These are phyloP conservation scores for Amaurobius ferox DNA, from an alignment of 2,888 invertebrate species.

Conservation along the genomic window DNA sequence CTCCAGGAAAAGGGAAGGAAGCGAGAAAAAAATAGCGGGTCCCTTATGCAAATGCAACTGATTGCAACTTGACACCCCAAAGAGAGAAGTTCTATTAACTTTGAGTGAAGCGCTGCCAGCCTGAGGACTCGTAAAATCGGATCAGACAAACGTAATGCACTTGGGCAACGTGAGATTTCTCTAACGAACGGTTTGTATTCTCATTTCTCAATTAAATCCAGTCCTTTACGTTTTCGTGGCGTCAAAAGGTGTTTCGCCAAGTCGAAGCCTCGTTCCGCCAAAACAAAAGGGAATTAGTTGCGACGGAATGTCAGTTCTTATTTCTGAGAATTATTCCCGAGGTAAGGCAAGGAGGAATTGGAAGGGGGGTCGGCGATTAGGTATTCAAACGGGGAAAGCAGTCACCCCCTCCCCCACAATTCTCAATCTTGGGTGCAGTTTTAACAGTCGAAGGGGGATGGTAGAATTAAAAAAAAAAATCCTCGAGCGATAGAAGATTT, in stretches of 20 bases:
- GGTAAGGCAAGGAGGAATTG: constrained; percentile 28
- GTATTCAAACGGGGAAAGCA: constrained; percentile 50
- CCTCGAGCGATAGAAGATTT: constrained; percentile 18
- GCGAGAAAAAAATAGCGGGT: constrained; percentile 8
- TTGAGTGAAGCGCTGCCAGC: constrained; percentile 49
- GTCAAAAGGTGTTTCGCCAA: constrained; percentile 49
- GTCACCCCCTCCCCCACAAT: constrained; percentile 6
- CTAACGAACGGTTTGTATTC: constrained; percentile 63
- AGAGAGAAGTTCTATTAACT: constrained; percentile 65
- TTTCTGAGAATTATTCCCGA: constrained; percentile 55
- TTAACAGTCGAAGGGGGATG: constrained; percentile 11
- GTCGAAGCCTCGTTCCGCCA: constrained; percentile 28
- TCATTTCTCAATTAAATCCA: constrained; percentile 70
- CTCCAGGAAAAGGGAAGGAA: constrained; percentile 16
- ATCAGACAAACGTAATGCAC: constrained; percentile 67
- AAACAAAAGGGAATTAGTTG: constrained; percentile 67
- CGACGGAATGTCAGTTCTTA: constrained; percentile 66
- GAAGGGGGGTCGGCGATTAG: constrained; percentile 43
- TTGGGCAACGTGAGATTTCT: constrained; percentile 63
- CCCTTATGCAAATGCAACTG: constrained; percentile 64
- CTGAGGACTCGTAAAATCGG: constrained; percentile 42
- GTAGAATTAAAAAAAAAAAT: neutral
- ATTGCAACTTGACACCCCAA: constrained; percentile 66
- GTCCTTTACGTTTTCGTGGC: constrained; percentile 31
- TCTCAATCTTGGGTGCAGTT: constrained; percentile 14